phyloP scores from a whole-genome alignment of 2,888 invertebrate species.

The Pollenia labialis region DNA sequence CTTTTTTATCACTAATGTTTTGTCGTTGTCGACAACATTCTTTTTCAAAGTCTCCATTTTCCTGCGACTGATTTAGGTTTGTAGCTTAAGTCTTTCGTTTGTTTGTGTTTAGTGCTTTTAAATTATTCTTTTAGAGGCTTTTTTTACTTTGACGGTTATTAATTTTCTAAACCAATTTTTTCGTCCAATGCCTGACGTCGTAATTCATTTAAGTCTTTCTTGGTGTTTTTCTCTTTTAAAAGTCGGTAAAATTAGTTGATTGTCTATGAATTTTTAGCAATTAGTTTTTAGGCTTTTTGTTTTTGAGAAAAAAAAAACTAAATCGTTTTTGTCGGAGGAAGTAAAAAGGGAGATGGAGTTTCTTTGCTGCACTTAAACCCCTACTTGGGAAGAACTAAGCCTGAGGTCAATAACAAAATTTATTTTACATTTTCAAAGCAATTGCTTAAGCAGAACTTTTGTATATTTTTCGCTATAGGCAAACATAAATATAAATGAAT shows the following conservation, averaged over 20 bases:
- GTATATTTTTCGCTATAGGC: not conserved
- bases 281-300: slow-evolving; percentile 26
- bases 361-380: slow-evolving; percentile 13
- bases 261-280: slow-evolving; percentile 10
- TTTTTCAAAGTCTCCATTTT: not conserved
- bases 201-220: not conserved
- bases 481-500: not conserved
- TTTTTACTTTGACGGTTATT: not conserved
- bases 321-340: not conserved
- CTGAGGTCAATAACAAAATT: not conserved
- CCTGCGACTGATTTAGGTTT: not conserved
- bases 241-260: not conserved
- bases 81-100: slow-evolving; percentile 43
- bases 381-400: not conserved
- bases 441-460: not conserved
- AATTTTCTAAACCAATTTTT: slow-evolving; percentile 4
- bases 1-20: slow-evolving; percentile 7
- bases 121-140: slow-evolving; percentile 19
- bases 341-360: not conserved
- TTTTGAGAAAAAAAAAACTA: not conserved
- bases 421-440: not conserved
- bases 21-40: not conserved
- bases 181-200: not conserved
- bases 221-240: not conserved
- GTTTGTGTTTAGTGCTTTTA: not conserved